Evolutionary conservation across 2,888 invertebrate genomes (phyloP).

Genomic region (Acleris literana): DNA sequence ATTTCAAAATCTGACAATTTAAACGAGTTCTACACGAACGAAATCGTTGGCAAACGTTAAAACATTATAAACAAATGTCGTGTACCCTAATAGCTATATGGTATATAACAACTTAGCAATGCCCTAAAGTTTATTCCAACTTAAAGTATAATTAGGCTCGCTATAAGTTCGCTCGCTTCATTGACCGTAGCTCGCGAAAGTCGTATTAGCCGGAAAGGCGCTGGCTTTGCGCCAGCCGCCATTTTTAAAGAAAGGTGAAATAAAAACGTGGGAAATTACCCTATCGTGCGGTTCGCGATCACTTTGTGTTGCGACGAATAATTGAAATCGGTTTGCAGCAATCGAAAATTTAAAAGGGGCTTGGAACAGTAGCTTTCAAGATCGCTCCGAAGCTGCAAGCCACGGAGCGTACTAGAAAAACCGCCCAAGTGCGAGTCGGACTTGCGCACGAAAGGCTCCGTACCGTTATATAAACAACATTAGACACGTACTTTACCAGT

Average conservation of each 20-base stretch:
- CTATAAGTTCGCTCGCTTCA: conserved; percentile 24
- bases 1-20: too few species aligned
- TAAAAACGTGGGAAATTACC: conserved; percentile 48
- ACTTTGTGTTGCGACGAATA: conserved; percentile 46
- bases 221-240: conserved; percentile 47
- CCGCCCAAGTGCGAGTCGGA: too few species aligned
- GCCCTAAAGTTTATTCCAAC: conserved; percentile 18
- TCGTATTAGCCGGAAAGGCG: conserved; percentile 38
- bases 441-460: too few species aligned
- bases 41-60: too few species aligned
- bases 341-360: background rate
- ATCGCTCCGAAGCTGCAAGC: too few species aligned
- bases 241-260: conserved; percentile 45
- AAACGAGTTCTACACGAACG: too few species aligned
- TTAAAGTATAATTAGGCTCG: conserved; percentile 22
- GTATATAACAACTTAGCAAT: conserved; percentile 3
- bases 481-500: too few species aligned
- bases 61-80: background rate
- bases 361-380: too few species aligned
- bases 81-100: background rate
- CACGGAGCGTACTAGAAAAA: too few species aligned
- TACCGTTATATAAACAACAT: too few species aligned
- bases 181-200: conserved; percentile 13
- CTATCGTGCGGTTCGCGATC: conserved; percentile 47
- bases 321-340: conserved; percentile 43